These are phyloP conservation scores for Mobula birostris DNA, from an alignment of 2,113 vertebrate species.

Conservation along the genomic window DNA sequence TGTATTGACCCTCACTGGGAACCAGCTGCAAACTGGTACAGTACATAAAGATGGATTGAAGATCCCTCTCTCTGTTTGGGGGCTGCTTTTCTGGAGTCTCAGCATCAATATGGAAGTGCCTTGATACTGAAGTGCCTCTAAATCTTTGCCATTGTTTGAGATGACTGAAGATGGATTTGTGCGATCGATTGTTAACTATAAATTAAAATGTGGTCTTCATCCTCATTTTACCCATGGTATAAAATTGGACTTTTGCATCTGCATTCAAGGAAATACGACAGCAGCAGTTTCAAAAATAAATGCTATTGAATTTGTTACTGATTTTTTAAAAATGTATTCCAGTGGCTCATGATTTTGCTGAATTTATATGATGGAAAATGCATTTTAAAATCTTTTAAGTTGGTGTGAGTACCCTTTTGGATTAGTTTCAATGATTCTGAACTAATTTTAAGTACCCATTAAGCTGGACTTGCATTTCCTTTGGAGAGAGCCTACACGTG, in stretches of 20 bases:
- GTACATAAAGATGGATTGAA: not conserved
- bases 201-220: not conserved
- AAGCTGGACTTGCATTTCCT: not conserved
- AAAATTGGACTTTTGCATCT: not conserved
- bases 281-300: not conserved
- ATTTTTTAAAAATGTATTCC: not conserved
- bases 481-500: not conserved
- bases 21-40: not conserved
- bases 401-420: not conserved
- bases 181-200: not conserved
- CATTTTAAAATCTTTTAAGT: not conserved
- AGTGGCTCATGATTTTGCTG: no score
- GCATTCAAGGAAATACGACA: not conserved
- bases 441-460: not conserved
- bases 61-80: not conserved
- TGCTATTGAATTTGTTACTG: not conserved
- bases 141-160: not conserved
- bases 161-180: constrained; percentile 22
- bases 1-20: not conserved
- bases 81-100: not conserved
- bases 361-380: no score
- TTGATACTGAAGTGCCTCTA: constrained; percentile 37
- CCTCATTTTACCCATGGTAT: not conserved
- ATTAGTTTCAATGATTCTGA: not conserved
- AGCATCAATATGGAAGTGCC: constrained; percentile 35